phyloP scores from a whole-genome alignment of 2,113 vertebrate genomes.

The Hippopotamus amphibius region DNA sequence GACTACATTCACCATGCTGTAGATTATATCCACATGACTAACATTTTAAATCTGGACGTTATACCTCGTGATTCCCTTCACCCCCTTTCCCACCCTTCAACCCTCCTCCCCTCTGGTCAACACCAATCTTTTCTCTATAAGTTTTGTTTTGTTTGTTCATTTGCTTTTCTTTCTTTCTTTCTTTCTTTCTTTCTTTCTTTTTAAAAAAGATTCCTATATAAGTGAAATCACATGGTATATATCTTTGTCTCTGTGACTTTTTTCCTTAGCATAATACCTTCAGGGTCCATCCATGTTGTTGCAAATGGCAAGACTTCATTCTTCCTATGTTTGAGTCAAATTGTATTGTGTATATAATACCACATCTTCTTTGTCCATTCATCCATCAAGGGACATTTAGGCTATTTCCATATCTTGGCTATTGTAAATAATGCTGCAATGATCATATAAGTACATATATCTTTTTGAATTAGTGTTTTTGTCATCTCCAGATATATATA shows the following conservation, averaged over 20 bases:
- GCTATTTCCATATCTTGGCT: not conserved
- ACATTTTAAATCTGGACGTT: not conserved
- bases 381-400: not conserved
- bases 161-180: not conserved
- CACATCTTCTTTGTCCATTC: not conserved
- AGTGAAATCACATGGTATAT: not conserved
- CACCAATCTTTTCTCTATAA: not conserved
- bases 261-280: not conserved
- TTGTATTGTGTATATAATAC: not conserved
- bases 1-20: not conserved
- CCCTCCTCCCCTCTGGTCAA: not conserved
- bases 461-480: not conserved
- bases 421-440: not conserved
- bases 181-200: no score
- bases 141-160: not conserved
- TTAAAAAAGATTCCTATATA: not conserved
- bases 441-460: not conserved
- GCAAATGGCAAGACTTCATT: not conserved
- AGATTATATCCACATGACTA: not conserved
- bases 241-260: not conserved
- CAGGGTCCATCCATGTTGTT: not conserved
- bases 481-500: not conserved
- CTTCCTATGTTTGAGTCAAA: not conserved
- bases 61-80: not conserved
- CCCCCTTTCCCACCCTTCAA: not conserved